Evolutionary conservation across 2,888 invertebrate species (phyloP), one percentile per base, ranked within the genome.

Genomic region (Dicranocentrus wangi): DNA sequence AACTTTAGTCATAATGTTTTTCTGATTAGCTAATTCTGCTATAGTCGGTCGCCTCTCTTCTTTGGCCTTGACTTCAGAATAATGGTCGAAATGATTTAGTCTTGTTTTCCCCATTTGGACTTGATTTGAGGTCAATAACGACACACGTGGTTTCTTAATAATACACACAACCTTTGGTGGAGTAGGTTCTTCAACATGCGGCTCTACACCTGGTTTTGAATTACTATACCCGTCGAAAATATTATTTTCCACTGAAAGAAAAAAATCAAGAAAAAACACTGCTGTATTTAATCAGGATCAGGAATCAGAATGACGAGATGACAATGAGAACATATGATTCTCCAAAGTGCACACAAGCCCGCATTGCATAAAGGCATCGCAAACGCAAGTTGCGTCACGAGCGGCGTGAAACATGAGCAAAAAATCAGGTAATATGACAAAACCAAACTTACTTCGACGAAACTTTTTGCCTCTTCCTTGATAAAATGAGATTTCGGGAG

Each of bases 21-120:
- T 93, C 89, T 96, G 96, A 89, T 94, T 94, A 32, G 97, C 95
- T 87, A 98, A 91, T 89, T 97, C 96, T 88, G 94, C 93, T 53
- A 98, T 94, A 0, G 93, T 93, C 0, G 95, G 93, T 82, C 94
- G 91, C 83, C 95, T 92, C 88, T 97, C 97, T 86, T 97, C 95
- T 87, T 94, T 93, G 0, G 94, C 93, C 87, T 94, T 93, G 13
- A 98, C 95, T 89, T 98, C 98, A 0, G 93, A 91, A 79, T 93
- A 92, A 32, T 93, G 90, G 85, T 92, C 89, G 88, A 93, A 94
- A 89, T 94, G 94, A 89, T 94, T 94, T 87, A 93, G 92, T 7
- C 92, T 91, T 2, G 93, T 90, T 88, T 94, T 94, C 17, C 58
- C 68, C 92, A 93, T 93, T 13, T 91, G 91, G 83, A 92, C 92